These are phyloP conservation scores for Megastigmus dorsalis DNA, from an alignment of 2,888 invertebrate species.

Conservation along the genomic window DNA sequence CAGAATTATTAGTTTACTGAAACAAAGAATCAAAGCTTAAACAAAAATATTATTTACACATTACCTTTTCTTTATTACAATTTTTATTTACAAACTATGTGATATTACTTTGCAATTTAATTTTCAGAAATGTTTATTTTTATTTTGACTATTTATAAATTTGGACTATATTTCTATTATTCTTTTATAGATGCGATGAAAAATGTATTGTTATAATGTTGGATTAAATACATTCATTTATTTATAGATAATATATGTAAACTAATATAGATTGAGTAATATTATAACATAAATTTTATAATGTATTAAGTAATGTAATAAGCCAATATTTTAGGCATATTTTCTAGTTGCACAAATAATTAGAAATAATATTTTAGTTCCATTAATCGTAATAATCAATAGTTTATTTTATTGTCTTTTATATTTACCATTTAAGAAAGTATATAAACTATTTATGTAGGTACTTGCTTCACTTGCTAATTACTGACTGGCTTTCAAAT, in stretches of 20 bases:
- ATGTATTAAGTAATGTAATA: too few species aligned
- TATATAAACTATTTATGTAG: not conserved
- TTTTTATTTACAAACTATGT: slow-evolving; percentile 22
- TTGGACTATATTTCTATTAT: slow-evolving; percentile 4
- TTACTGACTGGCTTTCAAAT: too few species aligned
- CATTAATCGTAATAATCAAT: not conserved
- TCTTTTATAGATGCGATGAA: not conserved
- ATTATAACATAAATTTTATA: too few species aligned
- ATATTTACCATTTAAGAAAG: slow-evolving; percentile 5
- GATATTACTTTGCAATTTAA: slow-evolving; percentile 11
- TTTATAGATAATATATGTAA: not conserved
- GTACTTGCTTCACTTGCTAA: not conserved
- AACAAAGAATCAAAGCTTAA: not conserved
- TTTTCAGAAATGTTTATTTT: not conserved
- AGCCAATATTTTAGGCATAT: too few species aligned
- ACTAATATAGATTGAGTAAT: too few species aligned
- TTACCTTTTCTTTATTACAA: slow-evolving; percentile 2
- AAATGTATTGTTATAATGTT: not conserved
- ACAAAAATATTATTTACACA: slow-evolving; percentile 20
- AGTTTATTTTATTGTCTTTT: slow-evolving; percentile 28
- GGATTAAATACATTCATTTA: not conserved
- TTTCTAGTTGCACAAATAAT: too few species aligned
- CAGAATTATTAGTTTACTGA: not conserved
- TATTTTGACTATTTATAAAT: not conserved
- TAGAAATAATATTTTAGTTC: not conserved